Percentiles rank a stretch among this genome's conserved stretches.
Conservation (phyloP, 2,113 vertebrate genomes). For the Gobio gobio region DNA sequence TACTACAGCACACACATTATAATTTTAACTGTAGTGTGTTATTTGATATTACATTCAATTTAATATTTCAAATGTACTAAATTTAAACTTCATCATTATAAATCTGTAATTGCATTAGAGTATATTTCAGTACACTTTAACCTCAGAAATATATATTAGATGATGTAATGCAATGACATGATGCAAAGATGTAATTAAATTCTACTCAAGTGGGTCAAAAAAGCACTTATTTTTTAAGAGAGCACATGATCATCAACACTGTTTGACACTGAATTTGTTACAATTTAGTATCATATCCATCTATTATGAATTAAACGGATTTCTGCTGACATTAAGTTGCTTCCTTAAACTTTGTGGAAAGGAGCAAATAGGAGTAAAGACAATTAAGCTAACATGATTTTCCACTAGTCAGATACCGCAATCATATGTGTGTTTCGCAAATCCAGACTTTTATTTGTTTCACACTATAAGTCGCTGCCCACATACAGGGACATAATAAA, state of each 20-base stretch:
- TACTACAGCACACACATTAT: too few species aligned
- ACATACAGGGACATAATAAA: slow-evolving; percentile 3
- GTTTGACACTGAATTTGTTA: too few species aligned
- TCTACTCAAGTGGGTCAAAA: too few species aligned
- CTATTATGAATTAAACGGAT: not conserved
- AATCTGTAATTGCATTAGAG: too few species aligned
- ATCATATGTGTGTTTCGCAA: not conserved
- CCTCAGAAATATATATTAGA: too few species aligned
- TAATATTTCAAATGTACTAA: too few species aligned
- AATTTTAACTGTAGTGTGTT: too few species aligned
- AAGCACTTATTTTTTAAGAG: not conserved
- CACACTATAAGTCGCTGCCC: not conserved
- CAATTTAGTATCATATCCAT: not conserved
- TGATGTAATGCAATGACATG: too few species aligned
- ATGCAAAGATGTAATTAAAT: too few species aligned
- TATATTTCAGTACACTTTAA: too few species aligned
- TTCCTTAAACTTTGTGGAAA: not conserved
- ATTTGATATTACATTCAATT: too few species aligned
- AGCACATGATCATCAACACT: not conserved
- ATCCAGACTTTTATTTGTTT: not conserved
- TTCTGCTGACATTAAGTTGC: not conserved
- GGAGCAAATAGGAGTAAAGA: not conserved
- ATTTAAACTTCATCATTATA: too few species aligned
- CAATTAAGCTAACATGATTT: not conserved
- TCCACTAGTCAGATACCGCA: not conserved